Conservation (phyloP, 1,140 invertebrate species). For the Dysdera silvatica region DNA sequence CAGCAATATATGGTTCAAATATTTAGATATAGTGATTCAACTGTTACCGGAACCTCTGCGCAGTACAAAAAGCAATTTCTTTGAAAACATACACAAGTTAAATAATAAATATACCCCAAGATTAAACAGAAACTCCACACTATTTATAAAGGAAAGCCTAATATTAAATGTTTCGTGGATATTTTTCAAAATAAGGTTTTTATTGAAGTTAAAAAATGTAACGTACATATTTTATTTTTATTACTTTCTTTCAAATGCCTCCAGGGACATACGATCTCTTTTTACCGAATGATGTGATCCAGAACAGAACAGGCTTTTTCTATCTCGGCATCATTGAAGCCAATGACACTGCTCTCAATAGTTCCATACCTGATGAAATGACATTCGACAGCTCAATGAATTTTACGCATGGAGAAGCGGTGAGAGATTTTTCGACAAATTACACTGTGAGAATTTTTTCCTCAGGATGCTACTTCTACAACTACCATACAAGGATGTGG, state of each 20-base stretch:
- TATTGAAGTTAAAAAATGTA: not conserved
- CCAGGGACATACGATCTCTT: constrained; percentile 34
- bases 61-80: too few species aligned
- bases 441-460: constrained; percentile 39
- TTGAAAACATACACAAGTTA: too few species aligned
- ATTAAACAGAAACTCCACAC: too few species aligned
- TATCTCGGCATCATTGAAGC: constrained; percentile 38
- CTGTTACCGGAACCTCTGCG: too few species aligned
- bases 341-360: constrained; percentile 25
- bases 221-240: not conserved
- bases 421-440: constrained; percentile 37
- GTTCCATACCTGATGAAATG: constrained; percentile 31
- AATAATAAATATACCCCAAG: too few species aligned
- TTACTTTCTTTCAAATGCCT: not conserved
- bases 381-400: constrained; percentile 30
- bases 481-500: constrained; percentile 37
- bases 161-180: too few species aligned
- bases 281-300: constrained; percentile 33
- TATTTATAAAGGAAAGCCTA: too few species aligned
- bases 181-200: too few species aligned
- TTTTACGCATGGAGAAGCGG: constrained; percentile 30
- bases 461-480: constrained; percentile 40
- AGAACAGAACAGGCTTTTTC: constrained; percentile 38
- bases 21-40: too few species aligned
- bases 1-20: too few species aligned